These are phyloP conservation scores for Raja brachyura DNA, from an alignment of 2,113 vertebrate species.

Conservation along the genomic window DNA sequence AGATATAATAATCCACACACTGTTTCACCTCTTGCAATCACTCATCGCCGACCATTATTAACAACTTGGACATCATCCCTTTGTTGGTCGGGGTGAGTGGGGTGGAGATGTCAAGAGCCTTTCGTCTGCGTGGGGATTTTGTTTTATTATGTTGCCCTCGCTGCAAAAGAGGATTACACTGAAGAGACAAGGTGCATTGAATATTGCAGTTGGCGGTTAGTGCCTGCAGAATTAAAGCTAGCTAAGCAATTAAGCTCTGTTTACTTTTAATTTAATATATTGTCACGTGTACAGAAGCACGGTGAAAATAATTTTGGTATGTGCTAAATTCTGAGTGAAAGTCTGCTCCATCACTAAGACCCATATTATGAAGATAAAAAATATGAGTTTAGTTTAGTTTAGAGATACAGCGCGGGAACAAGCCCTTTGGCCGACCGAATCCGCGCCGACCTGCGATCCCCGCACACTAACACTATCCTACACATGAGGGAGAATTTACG, in stretches of 20 bases:
- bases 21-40: neutral
- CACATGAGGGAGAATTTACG: too few species aligned
- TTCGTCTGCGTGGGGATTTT: neutral
- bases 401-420: too few species aligned
- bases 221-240: neutral
- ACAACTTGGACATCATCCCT: neutral
- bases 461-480: too few species aligned
- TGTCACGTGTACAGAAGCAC: too few species aligned
- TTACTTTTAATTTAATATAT: too few species aligned
- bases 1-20: neutral
- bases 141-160: neutral
- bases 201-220: neutral
- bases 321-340: too few species aligned
- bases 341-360: too few species aligned
- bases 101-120: neutral
- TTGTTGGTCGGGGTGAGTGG: neutral
- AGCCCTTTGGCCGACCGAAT: too few species aligned
- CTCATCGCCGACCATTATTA: neutral
- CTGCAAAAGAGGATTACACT: neutral
- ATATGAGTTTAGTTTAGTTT: too few species aligned
- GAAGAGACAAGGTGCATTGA: neutral
- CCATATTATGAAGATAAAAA: too few species aligned
- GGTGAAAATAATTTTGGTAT: too few species aligned
- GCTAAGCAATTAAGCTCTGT: neutral
- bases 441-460: too few species aligned